Evolutionary conservation across 1,140 invertebrate genomes (phyloP).

Genomic region (Drosophila seguyi): DNA sequence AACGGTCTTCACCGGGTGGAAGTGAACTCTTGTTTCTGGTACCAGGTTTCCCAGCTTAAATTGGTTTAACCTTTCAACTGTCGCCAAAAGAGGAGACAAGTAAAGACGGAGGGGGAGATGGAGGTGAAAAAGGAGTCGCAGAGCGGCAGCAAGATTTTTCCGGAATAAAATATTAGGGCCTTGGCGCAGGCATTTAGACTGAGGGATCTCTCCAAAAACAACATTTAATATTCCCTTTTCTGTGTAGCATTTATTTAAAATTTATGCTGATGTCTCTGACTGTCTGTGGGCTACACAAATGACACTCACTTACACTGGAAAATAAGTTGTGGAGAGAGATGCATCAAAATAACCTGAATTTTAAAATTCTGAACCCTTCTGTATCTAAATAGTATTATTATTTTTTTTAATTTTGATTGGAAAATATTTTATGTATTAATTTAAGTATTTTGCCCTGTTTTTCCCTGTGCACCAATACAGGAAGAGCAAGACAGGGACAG

Average conservation of each 20-base stretch:
- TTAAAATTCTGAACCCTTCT: not conserved
- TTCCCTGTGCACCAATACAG: not conserved
- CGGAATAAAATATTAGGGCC: slow-evolving; percentile 46
- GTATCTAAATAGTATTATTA: not conserved
- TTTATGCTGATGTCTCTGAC: slow-evolving; percentile 79
- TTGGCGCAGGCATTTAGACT: slow-evolving; percentile 37
- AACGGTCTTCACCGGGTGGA: slow-evolving; percentile 16
- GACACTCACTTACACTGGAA: slow-evolving; percentile 15
- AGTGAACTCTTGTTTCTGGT: slow-evolving; percentile 47
- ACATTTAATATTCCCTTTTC: slow-evolving; percentile 79
- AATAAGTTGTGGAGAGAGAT: too few relatives aligned
- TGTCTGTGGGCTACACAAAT: slow-evolving; percentile 55
- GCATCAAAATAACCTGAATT: not conserved
- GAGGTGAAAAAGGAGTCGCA: not conserved
- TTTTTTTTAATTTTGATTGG: too few relatives aligned
- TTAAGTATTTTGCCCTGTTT: not conserved
- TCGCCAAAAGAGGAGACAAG: not conserved
- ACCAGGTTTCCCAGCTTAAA: slow-evolving; percentile 47
- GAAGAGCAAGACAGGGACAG: not conserved
- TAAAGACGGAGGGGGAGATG: not conserved
- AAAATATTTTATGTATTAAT: not conserved
- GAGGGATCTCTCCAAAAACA: slow-evolving; percentile 45
- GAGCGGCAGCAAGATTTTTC: slow-evolving; percentile 22
- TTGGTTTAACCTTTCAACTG: slow-evolving; percentile 69
- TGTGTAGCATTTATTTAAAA: slow-evolving; percentile 77